phyloP scores from a whole-genome alignment of 2,113 vertebrate genomes.

The Amphiprion percula region DNA sequence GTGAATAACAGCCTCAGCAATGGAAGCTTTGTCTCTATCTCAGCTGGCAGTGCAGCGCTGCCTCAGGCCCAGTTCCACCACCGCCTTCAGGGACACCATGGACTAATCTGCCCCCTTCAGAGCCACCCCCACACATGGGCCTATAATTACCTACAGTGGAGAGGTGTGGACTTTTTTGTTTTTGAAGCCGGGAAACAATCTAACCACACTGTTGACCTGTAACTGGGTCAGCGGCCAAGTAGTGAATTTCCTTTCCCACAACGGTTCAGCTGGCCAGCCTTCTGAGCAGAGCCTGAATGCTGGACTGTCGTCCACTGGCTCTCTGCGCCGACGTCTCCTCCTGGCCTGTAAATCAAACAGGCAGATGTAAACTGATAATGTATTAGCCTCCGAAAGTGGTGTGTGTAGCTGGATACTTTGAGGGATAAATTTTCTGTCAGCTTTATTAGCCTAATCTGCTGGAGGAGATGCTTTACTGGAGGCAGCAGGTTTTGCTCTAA shows the following conservation, averaged over 20 bases:
- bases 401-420: conserved; percentile 7
- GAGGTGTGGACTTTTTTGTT: conserved; percentile 55
- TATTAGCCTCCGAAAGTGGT: neutral
- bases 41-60: conserved; percentile 17
- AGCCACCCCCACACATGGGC: conserved; percentile 19
- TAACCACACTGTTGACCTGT: conserved; percentile 64
- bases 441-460: conserved; percentile 23
- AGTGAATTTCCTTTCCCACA: conserved; percentile 62
- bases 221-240: conserved; percentile 46
- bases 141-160: conserved; percentile 43
- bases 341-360: conserved; percentile 19
- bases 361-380: conserved; percentile 25
- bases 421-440: conserved; percentile 22
- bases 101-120: conserved; percentile 38
- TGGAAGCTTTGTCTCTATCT: conserved; percentile 74
- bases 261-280: conserved; percentile 11
- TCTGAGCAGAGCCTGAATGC: conserved; percentile 19
- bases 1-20: conserved; percentile 66
- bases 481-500: conserved; percentile 30
- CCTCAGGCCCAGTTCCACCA: conserved; percentile 53
- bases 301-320: conserved; percentile 15
- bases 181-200: conserved; percentile 61
- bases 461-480: conserved; percentile 27
- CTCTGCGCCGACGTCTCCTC: neutral
- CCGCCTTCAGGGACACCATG: conserved; percentile 45